Evolutionary conservation across 1,140 invertebrate species (phyloP).

Genomic region (Scylla paramamosain): DNA sequence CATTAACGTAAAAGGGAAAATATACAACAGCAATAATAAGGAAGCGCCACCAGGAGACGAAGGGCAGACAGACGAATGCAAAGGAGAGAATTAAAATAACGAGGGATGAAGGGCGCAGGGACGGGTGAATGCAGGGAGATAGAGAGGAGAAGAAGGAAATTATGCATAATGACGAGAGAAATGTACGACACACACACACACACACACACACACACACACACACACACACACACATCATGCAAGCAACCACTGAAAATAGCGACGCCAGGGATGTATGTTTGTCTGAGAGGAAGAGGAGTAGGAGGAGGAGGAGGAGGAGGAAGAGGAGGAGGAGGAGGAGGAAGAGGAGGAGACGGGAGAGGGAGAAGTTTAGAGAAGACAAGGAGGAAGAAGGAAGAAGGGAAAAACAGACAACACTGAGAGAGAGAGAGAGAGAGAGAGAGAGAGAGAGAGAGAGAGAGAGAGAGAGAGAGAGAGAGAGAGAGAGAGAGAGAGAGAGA

Average conservation of each 20-base stretch:
- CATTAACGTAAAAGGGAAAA: background rate
- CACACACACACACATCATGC: constrained; percentile 42
- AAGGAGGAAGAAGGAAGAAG: background rate
- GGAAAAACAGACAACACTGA: background rate
- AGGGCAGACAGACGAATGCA: background rate
- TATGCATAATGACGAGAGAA: background rate
- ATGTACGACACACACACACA: constrained; percentile 37
- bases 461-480: constrained; percentile 35
- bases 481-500: constrained; percentile 19
- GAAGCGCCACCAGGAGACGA: background rate
- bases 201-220: constrained; percentile 54
- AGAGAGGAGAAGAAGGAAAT: constrained; percentile 17
- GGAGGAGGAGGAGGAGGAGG: background rate
- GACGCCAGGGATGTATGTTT: background rate
- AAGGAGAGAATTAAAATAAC: background rate
- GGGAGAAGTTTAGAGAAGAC: background rate
- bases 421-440: constrained; percentile 31
- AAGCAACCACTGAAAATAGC: constrained; percentile 26
- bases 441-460: constrained; percentile 34
- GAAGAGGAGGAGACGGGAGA: background rate
- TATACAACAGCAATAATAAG: background rate
- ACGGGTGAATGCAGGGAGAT: background rate
- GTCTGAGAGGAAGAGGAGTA: background rate
- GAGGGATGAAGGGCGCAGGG: background rate
- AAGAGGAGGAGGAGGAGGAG: background rate